Evolutionary conservation across 2,797 vertebrate species (phyloP).

Genomic region (Babyrousa celebensis): DNA sequence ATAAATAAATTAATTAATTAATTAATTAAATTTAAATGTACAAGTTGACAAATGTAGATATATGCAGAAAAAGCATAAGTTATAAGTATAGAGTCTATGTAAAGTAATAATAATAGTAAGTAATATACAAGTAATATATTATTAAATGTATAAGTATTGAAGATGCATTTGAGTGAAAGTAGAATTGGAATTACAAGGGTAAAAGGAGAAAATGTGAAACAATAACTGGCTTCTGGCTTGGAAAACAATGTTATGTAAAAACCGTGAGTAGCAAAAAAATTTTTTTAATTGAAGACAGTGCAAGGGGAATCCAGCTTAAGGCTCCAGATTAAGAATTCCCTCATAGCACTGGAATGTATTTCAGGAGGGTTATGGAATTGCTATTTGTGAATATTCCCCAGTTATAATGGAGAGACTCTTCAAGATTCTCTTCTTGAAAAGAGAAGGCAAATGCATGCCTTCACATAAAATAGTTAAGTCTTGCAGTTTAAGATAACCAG

Average conservation of each 20-base stretch:
- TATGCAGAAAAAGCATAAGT: not conserved
- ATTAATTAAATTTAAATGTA: conserved; percentile 32
- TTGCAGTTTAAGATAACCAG: not conserved
- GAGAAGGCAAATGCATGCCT: not conserved
- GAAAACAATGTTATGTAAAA: not conserved
- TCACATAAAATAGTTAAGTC: not conserved
- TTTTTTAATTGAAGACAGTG: not conserved
- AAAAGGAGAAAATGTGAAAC: not conserved
- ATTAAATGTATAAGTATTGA: not conserved
- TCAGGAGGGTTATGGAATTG: not conserved
- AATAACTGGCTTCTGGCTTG: not conserved
- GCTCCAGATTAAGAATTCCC: not conserved
- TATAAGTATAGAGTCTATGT: not conserved
- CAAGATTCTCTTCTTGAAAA: not conserved
- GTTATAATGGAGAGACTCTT: not conserved
- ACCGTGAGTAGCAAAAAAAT: not conserved
- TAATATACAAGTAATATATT: not conserved
- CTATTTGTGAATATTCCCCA: not conserved
- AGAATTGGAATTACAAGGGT: not conserved
- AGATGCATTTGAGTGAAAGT: conserved; percentile 26
- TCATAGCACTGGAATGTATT: not conserved
- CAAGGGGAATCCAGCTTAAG: not conserved
- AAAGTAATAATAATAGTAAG: not conserved
- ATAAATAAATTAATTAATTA: too few relatives aligned
- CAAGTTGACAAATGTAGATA: not conserved